These are phyloP conservation scores for Oryzias dopingdopingensis DNA, from an alignment of 2,797 vertebrate species.

Conservation along the genomic window DNA sequence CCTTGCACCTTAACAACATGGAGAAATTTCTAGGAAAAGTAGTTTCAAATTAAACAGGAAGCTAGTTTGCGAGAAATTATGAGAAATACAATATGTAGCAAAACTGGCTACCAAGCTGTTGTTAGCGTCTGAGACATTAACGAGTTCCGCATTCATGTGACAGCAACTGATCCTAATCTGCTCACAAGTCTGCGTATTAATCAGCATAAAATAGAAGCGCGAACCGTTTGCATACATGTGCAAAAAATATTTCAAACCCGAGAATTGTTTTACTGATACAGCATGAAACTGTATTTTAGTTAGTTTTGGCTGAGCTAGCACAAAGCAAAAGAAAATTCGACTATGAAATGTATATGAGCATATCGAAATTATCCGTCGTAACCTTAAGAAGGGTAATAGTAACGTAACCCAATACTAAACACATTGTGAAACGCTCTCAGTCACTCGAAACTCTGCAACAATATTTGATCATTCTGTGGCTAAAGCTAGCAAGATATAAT, in stretches of 20 bases:
- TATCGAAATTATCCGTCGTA: too few species aligned
- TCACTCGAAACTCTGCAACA: not conserved
- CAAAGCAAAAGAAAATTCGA: too few species aligned
- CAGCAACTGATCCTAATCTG: slow-evolving; percentile 4
- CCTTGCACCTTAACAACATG: slow-evolving; percentile 51
- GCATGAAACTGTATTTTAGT: slow-evolving; percentile 9
- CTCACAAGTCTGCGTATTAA: slow-evolving; percentile 5
- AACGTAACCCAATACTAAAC: too few species aligned
- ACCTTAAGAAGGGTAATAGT: too few species aligned
- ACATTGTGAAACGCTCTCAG: not conserved
- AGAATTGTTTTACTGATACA: too few species aligned
- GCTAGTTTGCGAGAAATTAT: slow-evolving; percentile 13
- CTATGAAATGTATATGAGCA: too few species aligned
- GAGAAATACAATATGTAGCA: slow-evolving; percentile 2
- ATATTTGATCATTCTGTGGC: slow-evolving; percentile 3
- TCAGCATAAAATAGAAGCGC: not conserved
- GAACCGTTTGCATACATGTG: not conserved
- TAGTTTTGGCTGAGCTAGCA: slow-evolving; percentile 14
- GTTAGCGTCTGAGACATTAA: not conserved
- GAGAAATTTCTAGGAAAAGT: slow-evolving; percentile 28
- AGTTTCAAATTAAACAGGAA: slow-evolving; percentile 10
- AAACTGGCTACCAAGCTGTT: not conserved
- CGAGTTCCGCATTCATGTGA: not conserved
- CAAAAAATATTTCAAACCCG: not conserved
- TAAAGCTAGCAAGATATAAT: slow-evolving; percentile 49